Conservation (phyloP, 2,888 invertebrate species). For the Strigamia transsilvanica region DNA sequence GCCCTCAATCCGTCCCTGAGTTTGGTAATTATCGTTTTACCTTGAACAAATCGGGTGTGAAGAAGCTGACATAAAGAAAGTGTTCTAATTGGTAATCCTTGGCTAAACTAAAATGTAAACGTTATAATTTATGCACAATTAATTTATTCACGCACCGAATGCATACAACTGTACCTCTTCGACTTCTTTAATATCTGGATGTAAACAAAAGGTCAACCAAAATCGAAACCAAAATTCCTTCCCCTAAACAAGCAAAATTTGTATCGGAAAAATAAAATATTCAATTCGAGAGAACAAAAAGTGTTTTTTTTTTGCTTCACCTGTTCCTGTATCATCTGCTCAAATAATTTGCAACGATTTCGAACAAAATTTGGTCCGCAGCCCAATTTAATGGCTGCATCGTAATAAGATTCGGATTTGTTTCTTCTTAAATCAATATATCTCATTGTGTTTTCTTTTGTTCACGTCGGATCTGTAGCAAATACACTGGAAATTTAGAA, state of each 20-base stretch:
- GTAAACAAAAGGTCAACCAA: background rate
- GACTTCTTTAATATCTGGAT: background rate
- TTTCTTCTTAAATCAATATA: background rate
- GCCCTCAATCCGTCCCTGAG: background rate
- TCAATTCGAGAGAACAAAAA: background rate
- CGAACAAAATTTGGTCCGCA: background rate
- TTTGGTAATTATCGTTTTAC: background rate
- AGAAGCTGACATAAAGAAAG: background rate
- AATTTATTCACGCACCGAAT: background rate
- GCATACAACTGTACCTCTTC: background rate
- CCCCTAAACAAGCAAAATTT: background rate
- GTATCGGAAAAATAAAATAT: background rate
- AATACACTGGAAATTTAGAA: no score
- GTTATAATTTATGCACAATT: background rate
- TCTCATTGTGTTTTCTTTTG: background rate
- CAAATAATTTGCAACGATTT: background rate
- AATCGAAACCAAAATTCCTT: constrained; percentile 12
- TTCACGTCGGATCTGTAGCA: no score
- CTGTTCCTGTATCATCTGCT: background rate
- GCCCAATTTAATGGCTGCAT: background rate
- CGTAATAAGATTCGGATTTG: background rate
- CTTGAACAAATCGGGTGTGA: background rate
- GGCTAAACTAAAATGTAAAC: background rate
- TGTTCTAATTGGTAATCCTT: background rate
- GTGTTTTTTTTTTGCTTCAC: background rate